A percentile compares a stretch with the other conserved stretches of the same genome.
phyloP scores from a whole-genome alignment of 1,140 invertebrate genomes.

The Calliopsis andreniformis region DNA sequence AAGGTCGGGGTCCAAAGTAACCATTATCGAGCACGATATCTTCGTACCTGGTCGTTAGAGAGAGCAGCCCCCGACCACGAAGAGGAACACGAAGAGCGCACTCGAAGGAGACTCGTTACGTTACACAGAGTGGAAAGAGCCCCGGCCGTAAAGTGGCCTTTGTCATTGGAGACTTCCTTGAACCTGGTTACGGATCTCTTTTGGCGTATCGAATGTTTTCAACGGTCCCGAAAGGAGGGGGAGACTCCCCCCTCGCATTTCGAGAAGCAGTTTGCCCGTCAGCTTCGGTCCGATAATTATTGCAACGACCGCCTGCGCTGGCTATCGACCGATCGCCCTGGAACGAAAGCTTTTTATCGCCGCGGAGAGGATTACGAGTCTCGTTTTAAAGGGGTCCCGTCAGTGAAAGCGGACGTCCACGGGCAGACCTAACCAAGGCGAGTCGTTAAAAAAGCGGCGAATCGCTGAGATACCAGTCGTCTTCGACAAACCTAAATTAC shows the following conservation, averaged over 20 bases:
- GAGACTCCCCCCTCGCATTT: constrained; percentile 7
- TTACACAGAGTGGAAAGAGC: constrained; percentile 44
- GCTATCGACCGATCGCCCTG: constrained; percentile 47
- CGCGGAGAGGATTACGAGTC: constrained; percentile 44
- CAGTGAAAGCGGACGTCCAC: constrained; percentile 25
- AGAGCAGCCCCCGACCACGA: constrained; percentile 55
- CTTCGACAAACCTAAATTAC: constrained; percentile 7
- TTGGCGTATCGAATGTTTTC: constrained; percentile 47
- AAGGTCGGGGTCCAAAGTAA: constrained; percentile 60
- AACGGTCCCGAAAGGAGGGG: constrained; percentile 12
- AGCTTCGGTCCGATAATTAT: constrained; percentile 50
- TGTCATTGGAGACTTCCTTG: constrained; percentile 69
- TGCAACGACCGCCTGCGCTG: constrained; percentile 27
- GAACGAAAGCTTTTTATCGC: constrained; percentile 42
- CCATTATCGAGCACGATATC: constrained; percentile 66
- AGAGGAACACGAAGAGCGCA: constrained; percentile 57
- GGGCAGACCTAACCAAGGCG: background rate
- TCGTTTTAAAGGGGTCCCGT: constrained; percentile 44
- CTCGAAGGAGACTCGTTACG: constrained; percentile 64
- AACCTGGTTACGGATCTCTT: constrained; percentile 55
- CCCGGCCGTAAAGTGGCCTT: constrained; percentile 66
- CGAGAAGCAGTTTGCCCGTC: constrained; percentile 25
- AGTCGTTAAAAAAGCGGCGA: background rate
- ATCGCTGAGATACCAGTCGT: background rate
- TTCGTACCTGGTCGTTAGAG: constrained; percentile 62